Evolutionary conservation across 2,888 invertebrate genomes (phyloP), one percentile per base, ranked within the genome.

Genomic region (Agrotis exclamationis): DNA sequence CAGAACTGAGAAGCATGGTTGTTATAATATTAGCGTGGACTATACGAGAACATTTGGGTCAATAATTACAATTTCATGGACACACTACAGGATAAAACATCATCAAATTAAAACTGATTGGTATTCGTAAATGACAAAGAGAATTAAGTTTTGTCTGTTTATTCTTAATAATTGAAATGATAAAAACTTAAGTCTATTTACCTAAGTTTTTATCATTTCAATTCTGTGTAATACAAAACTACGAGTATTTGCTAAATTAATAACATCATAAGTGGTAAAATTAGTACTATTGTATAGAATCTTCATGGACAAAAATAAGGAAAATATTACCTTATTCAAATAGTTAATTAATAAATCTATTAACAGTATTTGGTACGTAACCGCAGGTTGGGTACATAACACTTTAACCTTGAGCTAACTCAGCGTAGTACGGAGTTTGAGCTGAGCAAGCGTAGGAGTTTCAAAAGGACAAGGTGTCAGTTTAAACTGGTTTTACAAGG

Each of bases 81-180:
- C 70, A 56, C 48, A 54, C 16, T 56, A 76, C 47, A 73, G 65
- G 59, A 73, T 47, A 72, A 76, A 74, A 20, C 18, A 33, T 53
- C 3, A 48, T 44, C 20, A 28, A 66, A 64, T 45, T 69, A 56
- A 24, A 70, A 47, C 33, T 50, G 56, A 70, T 77, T 70, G 45
- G 50, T 39, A n/a, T 47, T 78, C 5, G 18, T 58, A 28, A 62
- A 58, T 53, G 28, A 22, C 60, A 39, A 16, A 33, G 9, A 18
- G 69, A 54, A 69, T 16, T 28, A 53, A 50, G 56, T 50, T 51
- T 44, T n/a, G 45, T 9, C n/a, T 3, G 11, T 56, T 39, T 57
- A 57, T n/a, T n/a, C n/a, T n/a, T n/a, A n/a, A n/a, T n/a, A n/a
- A 39, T 9, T 39, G 11, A 39, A 39, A 39, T 39, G 39, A 39